Conservation (phyloP, 2,888 invertebrate genomes). For the Drosophila monieri region DNA sequence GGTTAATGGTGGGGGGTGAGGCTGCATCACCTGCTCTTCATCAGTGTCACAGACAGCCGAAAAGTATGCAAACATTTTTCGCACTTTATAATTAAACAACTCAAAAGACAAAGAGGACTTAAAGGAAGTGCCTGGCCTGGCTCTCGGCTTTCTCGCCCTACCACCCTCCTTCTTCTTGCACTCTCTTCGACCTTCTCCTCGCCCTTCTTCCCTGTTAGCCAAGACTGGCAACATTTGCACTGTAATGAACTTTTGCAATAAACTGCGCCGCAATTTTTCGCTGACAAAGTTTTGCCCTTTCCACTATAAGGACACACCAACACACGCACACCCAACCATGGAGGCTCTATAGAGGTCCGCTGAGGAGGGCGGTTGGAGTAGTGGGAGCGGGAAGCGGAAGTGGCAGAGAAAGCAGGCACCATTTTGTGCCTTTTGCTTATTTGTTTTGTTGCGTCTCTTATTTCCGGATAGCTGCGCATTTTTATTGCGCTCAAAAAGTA, state of each 20-base stretch:
- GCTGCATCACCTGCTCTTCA: slow-evolving; percentile 74
- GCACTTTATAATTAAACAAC: slow-evolving; percentile 79
- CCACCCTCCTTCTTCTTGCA: not conserved
- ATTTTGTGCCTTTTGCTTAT: slow-evolving; percentile 57
- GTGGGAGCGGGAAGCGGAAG: slow-evolving; percentile 7
- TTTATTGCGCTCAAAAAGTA: slow-evolving; percentile 72
- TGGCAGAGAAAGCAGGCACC: slow-evolving; percentile 11
- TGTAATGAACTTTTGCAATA: slow-evolving; percentile 79
- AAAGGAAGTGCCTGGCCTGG: slow-evolving; percentile 37
- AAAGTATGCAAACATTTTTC: slow-evolving; percentile 78
- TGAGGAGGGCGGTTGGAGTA: not conserved
- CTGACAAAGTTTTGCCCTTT: slow-evolving; percentile 70
- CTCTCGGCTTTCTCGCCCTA: not conserved
- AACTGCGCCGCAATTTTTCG: slow-evolving; percentile 78
- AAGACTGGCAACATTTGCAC: slow-evolving; percentile 73
- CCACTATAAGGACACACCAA: slow-evolving; percentile 20
- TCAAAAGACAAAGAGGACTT: slow-evolving; percentile 63
- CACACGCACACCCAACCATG: not conserved
- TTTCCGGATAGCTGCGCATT: slow-evolving; percentile 77
- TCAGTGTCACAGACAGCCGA: slow-evolving; percentile 69
- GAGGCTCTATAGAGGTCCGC: no score
- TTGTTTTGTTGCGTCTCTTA: slow-evolving; percentile 72
- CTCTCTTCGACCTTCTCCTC: not conserved
- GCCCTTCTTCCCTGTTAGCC: slow-evolving; percentile 8
- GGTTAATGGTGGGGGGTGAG: not conserved